phyloP scores from a whole-genome alignment of 2,888 invertebrate species.

The Merodon equestris region DNA sequence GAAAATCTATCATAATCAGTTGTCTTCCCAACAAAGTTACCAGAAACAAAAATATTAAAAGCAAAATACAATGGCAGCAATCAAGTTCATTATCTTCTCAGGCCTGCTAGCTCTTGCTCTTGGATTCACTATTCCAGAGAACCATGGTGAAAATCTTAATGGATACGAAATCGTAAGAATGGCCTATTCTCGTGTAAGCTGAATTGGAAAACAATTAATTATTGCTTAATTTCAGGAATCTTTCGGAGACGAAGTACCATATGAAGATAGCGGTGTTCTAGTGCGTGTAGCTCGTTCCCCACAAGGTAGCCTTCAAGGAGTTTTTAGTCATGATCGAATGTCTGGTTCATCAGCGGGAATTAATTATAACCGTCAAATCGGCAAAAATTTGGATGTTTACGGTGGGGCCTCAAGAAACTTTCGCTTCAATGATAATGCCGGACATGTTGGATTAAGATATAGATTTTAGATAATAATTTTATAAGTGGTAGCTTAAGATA shows the following conservation, averaged over 20 bases:
- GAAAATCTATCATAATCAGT: not conserved
- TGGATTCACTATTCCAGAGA: slow-evolving; percentile 27
- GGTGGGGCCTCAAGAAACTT: slow-evolving; percentile 32
- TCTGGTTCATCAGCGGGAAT: slow-evolving; percentile 21
- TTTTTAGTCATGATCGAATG: not conserved
- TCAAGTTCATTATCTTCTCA: slow-evolving; percentile 22
- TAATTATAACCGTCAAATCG: slow-evolving; percentile 20
- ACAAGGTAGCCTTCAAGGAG: slow-evolving; percentile 8
- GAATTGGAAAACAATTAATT: not conserved
- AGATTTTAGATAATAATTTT: slow-evolving; percentile 13
- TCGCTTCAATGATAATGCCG: slow-evolving; percentile 45
- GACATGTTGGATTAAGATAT: slow-evolving; percentile 40
- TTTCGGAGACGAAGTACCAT: not conserved
- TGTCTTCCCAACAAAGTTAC: not conserved
- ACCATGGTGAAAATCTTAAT: not conserved
- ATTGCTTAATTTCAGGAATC: not conserved
- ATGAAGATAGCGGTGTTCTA: not conserved
- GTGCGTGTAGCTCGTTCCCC: slow-evolving; percentile 33
- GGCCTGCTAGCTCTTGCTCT: slow-evolving; percentile 30
- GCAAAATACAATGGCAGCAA: not conserved
- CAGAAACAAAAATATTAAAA: slow-evolving; percentile 16
- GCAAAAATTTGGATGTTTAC: slow-evolving; percentile 28
- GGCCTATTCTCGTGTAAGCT: not conserved
- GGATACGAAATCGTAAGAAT: not conserved
- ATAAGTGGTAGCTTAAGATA: too few species aligned